Percentiles rank a stretch among this genome's conserved stretches.
phyloP scores from a whole-genome alignment of 53 echinoderm and acorn worm species.

The Stichopus horrens region DNA sequence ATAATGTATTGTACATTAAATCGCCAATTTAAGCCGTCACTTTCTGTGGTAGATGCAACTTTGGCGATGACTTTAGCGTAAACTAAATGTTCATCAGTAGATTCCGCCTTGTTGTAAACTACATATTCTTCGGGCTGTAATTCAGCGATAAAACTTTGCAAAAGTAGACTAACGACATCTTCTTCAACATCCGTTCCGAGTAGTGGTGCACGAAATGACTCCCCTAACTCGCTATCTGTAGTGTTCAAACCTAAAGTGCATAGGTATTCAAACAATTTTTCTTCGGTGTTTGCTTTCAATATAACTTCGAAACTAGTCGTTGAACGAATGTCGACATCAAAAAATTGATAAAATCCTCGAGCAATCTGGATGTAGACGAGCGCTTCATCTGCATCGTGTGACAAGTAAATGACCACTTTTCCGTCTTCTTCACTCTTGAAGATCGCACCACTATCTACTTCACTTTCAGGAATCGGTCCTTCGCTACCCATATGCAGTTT shows the following conservation, averaged over 20 bases:
- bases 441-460: constrained; percentile 1
- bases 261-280: neutral
- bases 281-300: constrained; percentile 1
- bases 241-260: neutral
- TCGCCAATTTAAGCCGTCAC: too few species aligned
- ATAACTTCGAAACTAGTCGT: neutral
- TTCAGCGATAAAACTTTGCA: neutral
- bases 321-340: neutral
- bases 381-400: neutral
- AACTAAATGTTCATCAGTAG: neutral
- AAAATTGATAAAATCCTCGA: neutral
- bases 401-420: neutral
- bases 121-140: constrained; percentile 17
- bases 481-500: neutral
- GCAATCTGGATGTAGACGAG: constrained; percentile 10
- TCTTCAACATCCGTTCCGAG: constrained; percentile 9
- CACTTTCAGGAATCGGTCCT: neutral
- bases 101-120: constrained; percentile 11
- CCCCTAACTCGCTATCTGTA: neutral
- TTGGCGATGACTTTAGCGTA: constrained; percentile 17
- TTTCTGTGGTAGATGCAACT: neutral
- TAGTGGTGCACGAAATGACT: neutral
- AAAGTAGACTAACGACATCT: constrained; percentile 8
- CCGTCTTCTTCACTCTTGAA: neutral
- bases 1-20: neutral